Conservation (phyloP, 2,113 vertebrate species). For the Nicator chloris region DNA sequence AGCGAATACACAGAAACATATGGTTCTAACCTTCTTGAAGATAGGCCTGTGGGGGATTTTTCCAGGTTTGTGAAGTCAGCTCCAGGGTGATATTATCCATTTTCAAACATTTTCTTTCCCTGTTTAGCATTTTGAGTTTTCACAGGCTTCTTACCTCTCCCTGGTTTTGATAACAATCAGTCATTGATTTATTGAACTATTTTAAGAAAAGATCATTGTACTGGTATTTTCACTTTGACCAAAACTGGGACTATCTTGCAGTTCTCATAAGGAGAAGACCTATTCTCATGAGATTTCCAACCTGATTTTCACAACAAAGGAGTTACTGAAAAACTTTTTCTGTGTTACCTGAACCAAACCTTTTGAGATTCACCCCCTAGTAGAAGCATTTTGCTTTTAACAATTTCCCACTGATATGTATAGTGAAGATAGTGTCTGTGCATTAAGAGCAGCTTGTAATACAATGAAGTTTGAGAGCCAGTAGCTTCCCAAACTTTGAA, state of each 20-base stretch:
- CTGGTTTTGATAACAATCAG: background rate
- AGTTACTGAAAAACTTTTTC: constrained; percentile 23
- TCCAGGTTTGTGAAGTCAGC: constrained; percentile 49
- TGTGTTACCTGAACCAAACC: background rate
- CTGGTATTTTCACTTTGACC: background rate
- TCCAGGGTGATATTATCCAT: constrained; percentile 22
- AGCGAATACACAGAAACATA: constrained; percentile 39
- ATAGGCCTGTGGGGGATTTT: constrained; percentile 32
- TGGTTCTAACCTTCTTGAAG: constrained; percentile 52
- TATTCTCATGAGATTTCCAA: background rate
- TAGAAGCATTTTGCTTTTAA: constrained; percentile 19
- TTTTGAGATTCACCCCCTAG: constrained; percentile 15
- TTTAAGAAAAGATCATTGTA: background rate
- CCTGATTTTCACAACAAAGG: constrained; percentile 45
- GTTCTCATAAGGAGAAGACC: background rate
- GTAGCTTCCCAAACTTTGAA: constrained; percentile 39
- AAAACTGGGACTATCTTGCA: background rate
- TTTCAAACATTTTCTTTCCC: constrained; percentile 56
- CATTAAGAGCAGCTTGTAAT: constrained; percentile 5
- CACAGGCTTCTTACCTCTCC: background rate
- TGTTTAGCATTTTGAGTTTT: constrained; percentile 43
- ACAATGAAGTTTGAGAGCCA: constrained; percentile 18
- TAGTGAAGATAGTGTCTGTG: background rate
- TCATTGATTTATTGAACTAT: background rate
- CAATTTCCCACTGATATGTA: constrained; percentile 7